phyloP scores from a whole-genome alignment of 2,888 invertebrate genomes.

The Galerucella calmariensis region DNA sequence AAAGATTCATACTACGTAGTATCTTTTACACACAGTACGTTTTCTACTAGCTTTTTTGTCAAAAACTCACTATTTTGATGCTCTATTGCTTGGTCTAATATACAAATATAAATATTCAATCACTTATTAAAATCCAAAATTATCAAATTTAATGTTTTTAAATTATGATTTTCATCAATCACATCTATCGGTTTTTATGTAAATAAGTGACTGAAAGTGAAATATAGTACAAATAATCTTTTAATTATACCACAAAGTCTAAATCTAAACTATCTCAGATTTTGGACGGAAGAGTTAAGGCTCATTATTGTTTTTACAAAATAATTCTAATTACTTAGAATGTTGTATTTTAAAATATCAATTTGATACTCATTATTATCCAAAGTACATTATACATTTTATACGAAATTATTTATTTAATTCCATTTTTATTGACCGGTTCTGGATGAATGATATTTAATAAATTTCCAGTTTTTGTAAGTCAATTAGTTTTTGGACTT shows the following conservation, averaged over 20 bases:
- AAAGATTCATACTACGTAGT: too few relatives aligned
- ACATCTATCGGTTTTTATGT: not conserved
- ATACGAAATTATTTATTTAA: too few relatives aligned
- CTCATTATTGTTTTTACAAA: slow-evolving; percentile 38
- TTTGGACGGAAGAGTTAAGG: slow-evolving; percentile 58
- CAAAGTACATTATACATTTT: too few relatives aligned
- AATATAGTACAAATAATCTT: slow-evolving; percentile 7
- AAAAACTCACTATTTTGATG: too few relatives aligned
- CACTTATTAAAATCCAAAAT: not conserved
- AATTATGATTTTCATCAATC: not conserved
- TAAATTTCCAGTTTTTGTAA: too few relatives aligned
- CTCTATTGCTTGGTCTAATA: too few relatives aligned
- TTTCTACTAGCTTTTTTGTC: too few relatives aligned
- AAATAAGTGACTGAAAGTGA: slow-evolving; percentile 12
- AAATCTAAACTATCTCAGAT: slow-evolving; percentile 51
- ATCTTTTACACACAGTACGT: too few relatives aligned
- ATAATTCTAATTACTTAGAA: not conserved
- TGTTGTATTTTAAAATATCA: slow-evolving; percentile 11
- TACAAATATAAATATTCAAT: not conserved
- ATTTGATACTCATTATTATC: slow-evolving; percentile 24
- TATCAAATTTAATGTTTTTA: not conserved
- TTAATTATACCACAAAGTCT: slow-evolving; percentile 11
- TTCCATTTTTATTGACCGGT: too few relatives aligned
- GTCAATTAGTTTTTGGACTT: too few relatives aligned
- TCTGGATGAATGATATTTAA: too few relatives aligned